Evolutionary conservation across 2,888 invertebrate genomes (phyloP), one percentile per base, ranked within the genome.

Genomic region (Tachina fera): DNA sequence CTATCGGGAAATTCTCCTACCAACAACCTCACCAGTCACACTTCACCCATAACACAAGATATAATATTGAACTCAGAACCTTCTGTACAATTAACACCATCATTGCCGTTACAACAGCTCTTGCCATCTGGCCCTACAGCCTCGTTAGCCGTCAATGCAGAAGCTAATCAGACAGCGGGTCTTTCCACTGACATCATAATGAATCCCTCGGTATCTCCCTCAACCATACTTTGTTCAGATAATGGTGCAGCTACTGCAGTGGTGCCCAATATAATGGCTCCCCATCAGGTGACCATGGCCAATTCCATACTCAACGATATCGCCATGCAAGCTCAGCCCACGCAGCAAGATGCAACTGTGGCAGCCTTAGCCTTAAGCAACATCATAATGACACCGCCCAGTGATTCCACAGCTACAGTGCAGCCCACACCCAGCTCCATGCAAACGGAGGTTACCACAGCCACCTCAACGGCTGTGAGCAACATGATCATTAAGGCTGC

Each of bases 401-500:
- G 88, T 51, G 87, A 88, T 47, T 72, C 89, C 39, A 76, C 89
- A 19, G 84, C 75, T n/a, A 74, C 88, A 16, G 88, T 88, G 61
- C 87, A 88, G 56, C 77, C 87, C 14, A 79, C 91, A 0, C 89
- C 90, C 4, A 88, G 89, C 0, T 88, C 89, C 31, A 83, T 90
- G 79, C 91, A 92, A 47, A 89, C 91, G 0, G 92, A 91, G 45
- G 92, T 91, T 41, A 89, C 92, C 0, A 90, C 92, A 39, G 90
- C 92, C 22, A 91, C 92, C 1, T 90, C 92, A 1, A 91, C 91
- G 14, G 92, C 92, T 88, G 96, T 96, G 88, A 92, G 92, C 85
- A 95, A 95, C n/a, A 96, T 96, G 94, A 94, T 96, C 61, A 93
- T 96, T 75, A 96, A 95, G 90, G 96, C 96, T 9, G 95, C 96